These are phyloP conservation scores for Tamias sibiricus DNA, from an alignment of 2,113 vertebrate genomes.

Conservation along the genomic window DNA sequence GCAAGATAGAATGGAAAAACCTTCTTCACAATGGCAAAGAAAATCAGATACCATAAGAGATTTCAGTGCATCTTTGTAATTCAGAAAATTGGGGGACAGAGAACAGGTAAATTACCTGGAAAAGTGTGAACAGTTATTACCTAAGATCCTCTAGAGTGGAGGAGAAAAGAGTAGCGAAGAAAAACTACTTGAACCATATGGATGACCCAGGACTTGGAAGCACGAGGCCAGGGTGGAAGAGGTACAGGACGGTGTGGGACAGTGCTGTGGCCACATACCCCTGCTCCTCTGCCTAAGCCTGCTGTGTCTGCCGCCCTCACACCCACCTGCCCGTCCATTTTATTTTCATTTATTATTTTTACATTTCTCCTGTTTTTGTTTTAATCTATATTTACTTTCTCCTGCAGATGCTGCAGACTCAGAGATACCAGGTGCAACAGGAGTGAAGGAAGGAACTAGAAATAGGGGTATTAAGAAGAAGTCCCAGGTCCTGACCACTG, in stretches of 20 bases:
- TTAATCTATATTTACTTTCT: not conserved
- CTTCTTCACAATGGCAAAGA: not conserved
- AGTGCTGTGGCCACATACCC: not conserved
- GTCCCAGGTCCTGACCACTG: too few relatives aligned
- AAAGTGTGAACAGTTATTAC: not conserved
- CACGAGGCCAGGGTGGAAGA: too few relatives aligned
- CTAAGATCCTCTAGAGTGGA: not conserved
- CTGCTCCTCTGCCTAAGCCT: not conserved
- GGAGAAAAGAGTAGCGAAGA: not conserved
- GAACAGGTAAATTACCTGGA: not conserved
- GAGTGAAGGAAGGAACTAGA: not conserved
- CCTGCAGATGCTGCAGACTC: not conserved
- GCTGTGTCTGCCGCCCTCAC: not conserved
- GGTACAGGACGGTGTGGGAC: accelerated
- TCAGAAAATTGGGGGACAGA: not conserved
- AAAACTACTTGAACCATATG: not conserved
- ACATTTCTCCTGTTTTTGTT: too few relatives aligned
- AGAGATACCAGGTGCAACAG: not conserved
- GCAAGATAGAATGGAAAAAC: not conserved
- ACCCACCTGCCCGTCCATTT: not conserved
- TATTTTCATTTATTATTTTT: not conserved
- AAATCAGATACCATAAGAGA: not conserved
- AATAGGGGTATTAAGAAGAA: not conserved
- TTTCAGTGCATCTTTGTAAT: not conserved
- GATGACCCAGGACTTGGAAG: not conserved